Evolutionary conservation across 2,797 vertebrate genomes (phyloP).

Genomic region (Malacoraja senta): DNA sequence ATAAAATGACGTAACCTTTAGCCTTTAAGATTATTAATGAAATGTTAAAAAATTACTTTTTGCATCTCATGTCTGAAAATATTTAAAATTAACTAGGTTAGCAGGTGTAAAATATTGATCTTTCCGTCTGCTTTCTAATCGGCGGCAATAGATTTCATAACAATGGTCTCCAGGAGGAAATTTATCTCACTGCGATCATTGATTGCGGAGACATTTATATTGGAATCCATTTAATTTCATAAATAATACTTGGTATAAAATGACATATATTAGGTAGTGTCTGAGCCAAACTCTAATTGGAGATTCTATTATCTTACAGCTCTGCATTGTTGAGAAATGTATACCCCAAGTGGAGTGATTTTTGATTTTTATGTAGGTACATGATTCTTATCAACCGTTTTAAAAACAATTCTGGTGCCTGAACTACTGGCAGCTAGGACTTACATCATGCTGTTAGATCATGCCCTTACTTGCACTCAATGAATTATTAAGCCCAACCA

Average conservation of each 20-base stretch:
- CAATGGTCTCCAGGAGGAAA: not conserved
- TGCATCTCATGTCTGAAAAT: not conserved
- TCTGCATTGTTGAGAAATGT: not conserved
- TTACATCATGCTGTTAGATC: not conserved
- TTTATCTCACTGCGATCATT: not conserved
- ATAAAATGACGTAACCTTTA: not conserved
- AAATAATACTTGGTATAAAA: not conserved
- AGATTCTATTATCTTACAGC: not conserved
- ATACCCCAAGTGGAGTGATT: not conserved
- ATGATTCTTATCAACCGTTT: constrained; percentile 29
- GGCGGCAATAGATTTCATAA: not conserved
- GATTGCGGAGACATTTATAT: not conserved
- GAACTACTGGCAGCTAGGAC: constrained; percentile 14
- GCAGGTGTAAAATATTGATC: not conserved
- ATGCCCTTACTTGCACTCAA: constrained; percentile 11
- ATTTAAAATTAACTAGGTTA: not conserved
- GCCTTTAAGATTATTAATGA: not conserved
- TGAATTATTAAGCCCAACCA: constrained; percentile 31
- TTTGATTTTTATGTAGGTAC: not conserved
- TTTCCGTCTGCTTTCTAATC: not conserved
- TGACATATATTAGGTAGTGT: not conserved
- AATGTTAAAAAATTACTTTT: not conserved
- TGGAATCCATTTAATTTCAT: not conserved
- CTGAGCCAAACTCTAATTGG: not conserved
- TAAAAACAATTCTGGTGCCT: constrained; percentile 36